phyloP scores from a whole-genome alignment of 2,888 invertebrate species.

The Limnephilus rhombicus region DNA sequence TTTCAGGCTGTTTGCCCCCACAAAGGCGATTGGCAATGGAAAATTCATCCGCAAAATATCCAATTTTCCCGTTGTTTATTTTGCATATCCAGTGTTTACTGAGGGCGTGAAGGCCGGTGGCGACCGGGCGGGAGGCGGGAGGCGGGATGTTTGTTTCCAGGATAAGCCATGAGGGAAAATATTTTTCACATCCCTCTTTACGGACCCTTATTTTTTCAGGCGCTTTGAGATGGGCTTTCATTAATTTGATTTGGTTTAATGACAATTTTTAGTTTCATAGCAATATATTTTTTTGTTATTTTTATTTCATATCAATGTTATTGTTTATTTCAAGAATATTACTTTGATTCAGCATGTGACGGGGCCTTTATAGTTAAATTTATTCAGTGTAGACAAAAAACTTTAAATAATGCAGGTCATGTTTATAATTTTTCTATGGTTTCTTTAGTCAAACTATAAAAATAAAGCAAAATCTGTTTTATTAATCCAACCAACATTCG shows the following conservation, averaged over 20 bases:
- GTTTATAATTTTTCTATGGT: no score
- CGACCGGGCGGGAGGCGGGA: slow-evolving; percentile 19
- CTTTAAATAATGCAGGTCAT: no score
- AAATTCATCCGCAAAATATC: slow-evolving; percentile 64
- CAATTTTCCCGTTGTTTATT: slow-evolving; percentile 66
- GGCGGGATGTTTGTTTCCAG: slow-evolving; percentile 58
- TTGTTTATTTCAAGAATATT: no score
- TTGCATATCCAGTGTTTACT: slow-evolving; percentile 62
- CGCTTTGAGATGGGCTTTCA: not conserved
- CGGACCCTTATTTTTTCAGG: slow-evolving; percentile 2
- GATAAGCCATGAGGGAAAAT: slow-evolving; percentile 56
- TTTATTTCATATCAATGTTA: no score
- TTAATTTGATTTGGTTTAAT: not conserved
- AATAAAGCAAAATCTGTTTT: no score
- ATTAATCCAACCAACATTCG: no score
- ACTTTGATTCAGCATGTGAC: no score
- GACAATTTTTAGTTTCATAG: not conserved
- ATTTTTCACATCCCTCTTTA: slow-evolving; percentile 11
- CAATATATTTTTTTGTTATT: no score
- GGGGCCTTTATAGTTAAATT: no score
- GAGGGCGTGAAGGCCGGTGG: slow-evolving; percentile 51
- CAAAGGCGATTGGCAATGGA: slow-evolving; percentile 55
- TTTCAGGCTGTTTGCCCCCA: slow-evolving; percentile 42
- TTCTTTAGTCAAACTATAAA: no score
- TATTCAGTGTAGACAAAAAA: no score